phyloP scores from a whole-genome alignment of 2,113 vertebrate genomes.

The Trochalopteron elliotii region DNA sequence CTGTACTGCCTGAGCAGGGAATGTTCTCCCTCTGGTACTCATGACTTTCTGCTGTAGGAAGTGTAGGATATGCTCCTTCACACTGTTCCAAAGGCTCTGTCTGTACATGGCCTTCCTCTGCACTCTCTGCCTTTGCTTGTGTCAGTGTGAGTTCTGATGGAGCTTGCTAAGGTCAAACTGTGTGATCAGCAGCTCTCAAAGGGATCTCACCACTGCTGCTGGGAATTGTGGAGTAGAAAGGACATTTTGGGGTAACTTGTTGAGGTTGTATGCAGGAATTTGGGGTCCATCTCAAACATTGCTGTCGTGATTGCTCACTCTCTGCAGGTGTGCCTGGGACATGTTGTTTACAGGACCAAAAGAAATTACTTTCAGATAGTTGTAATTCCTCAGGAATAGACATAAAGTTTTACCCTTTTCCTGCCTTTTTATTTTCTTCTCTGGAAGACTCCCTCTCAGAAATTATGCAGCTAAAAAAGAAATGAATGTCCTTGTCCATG shows the following conservation, averaged over 20 bases:
- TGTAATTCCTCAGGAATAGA: background rate
- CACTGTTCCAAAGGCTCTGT: background rate
- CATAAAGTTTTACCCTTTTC: background rate
- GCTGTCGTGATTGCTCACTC: accelerated
- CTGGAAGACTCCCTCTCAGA: background rate
- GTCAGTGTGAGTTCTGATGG: background rate
- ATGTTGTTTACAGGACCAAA: background rate
- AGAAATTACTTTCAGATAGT: background rate
- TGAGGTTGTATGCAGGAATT: background rate
- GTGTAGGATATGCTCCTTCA: background rate
- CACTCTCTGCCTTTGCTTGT: background rate
- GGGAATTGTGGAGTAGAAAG: background rate
- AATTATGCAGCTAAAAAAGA: background rate
- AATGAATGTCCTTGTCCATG: background rate
- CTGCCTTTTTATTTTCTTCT: background rate
- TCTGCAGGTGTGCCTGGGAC: too few species aligned
- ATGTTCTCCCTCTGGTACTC: background rate
- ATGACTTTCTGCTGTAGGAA: background rate
- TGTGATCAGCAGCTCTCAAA: background rate
- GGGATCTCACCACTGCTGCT: background rate
- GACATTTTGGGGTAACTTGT: background rate
- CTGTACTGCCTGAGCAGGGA: background rate
- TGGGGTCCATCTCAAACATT: background rate
- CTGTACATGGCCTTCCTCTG: background rate
- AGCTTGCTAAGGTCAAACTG: accelerated